These are phyloP conservation scores for Volucella bombylans DNA, from an alignment of 2,888 invertebrate species.

Conservation along the genomic window DNA sequence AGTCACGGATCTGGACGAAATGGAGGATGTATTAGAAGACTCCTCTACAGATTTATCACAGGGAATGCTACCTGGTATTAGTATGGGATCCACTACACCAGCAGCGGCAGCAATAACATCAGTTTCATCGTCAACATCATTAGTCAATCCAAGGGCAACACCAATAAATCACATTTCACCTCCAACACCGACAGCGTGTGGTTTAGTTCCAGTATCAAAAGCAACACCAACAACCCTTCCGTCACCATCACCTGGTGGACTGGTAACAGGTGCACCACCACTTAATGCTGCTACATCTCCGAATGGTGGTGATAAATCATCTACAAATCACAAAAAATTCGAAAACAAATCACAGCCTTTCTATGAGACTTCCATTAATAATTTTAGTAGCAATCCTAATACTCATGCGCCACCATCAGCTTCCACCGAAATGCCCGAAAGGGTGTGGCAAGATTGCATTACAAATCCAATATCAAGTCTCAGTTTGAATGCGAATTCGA, in stretches of 20 bases:
- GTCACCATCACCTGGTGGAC: slow-evolving; percentile 43
- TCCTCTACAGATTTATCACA: slow-evolving; percentile 77
- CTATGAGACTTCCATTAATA: slow-evolving; percentile 80
- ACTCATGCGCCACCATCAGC: slow-evolving; percentile 83
- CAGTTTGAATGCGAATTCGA: slow-evolving; percentile 60
- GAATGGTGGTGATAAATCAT: slow-evolving; percentile 64
- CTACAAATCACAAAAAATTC: slow-evolving; percentile 46
- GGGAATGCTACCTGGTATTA: slow-evolving; percentile 66
- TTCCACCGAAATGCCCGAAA: slow-evolving; percentile 86
- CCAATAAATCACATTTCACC: slow-evolving; percentile 77
- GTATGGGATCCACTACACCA: slow-evolving; percentile 75
- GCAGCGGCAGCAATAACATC: slow-evolving; percentile 59
- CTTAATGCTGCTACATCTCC: not conserved
- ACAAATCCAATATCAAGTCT: slow-evolving; percentile 80
- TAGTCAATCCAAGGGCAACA: slow-evolving; percentile 73
- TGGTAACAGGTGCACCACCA: slow-evolving; percentile 3
- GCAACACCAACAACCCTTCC: slow-evolving; percentile 68
- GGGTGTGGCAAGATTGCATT: slow-evolving; percentile 90
- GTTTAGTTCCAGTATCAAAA: slow-evolving; percentile 64
- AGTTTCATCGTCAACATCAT: slow-evolving; percentile 66
- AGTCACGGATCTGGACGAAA: slow-evolving; percentile 92
- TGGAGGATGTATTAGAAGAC: slow-evolving; percentile 82
- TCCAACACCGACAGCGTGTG: slow-evolving; percentile 70
- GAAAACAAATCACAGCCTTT: slow-evolving; percentile 78
- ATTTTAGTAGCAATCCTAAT: slow-evolving; percentile 81